phyloP scores from a whole-genome alignment of 2,888 invertebrate genomes.

The Tineola bisselliella region DNA sequence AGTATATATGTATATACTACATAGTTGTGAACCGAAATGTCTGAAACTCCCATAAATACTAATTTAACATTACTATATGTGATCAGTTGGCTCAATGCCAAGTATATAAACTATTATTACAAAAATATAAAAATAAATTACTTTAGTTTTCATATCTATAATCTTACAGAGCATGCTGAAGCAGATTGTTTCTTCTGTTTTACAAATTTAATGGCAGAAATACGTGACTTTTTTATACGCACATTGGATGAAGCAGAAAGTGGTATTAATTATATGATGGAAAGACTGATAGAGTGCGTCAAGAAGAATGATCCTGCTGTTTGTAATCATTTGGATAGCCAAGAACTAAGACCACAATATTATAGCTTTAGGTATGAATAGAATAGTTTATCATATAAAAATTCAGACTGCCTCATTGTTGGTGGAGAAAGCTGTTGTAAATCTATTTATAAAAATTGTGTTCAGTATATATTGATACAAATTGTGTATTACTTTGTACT shows the following conservation, averaged over 20 bases:
- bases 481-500: too few relatives aligned
- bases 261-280: slow-evolving; percentile 93
- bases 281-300: slow-evolving; percentile 78
- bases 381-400: neutral
- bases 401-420: too few relatives aligned
- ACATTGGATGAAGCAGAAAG: slow-evolving; percentile 92
- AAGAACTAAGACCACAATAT: slow-evolving; percentile 93
- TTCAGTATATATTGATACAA: too few relatives aligned
- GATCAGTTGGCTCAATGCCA: too few relatives aligned
- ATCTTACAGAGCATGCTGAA: slow-evolving; percentile 83
- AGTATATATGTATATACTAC: too few relatives aligned
- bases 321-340: slow-evolving; percentile 78
- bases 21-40: too few relatives aligned
- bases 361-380: slow-evolving; percentile 84
- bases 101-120: neutral
- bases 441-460: too few relatives aligned
- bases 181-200: slow-evolving; percentile 99
- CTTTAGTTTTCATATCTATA: too few relatives aligned
- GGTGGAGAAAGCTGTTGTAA: too few relatives aligned
- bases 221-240: slow-evolving; percentile 96
- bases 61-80: too few relatives aligned
- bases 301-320: slow-evolving; percentile 80
- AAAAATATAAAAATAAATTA: too few relatives aligned
- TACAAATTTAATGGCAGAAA: slow-evolving; percentile 97
- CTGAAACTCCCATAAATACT: too few relatives aligned